Evolutionary conservation across 2,888 invertebrate genomes (phyloP).

Genomic region (Drosophila helvetica): DNA sequence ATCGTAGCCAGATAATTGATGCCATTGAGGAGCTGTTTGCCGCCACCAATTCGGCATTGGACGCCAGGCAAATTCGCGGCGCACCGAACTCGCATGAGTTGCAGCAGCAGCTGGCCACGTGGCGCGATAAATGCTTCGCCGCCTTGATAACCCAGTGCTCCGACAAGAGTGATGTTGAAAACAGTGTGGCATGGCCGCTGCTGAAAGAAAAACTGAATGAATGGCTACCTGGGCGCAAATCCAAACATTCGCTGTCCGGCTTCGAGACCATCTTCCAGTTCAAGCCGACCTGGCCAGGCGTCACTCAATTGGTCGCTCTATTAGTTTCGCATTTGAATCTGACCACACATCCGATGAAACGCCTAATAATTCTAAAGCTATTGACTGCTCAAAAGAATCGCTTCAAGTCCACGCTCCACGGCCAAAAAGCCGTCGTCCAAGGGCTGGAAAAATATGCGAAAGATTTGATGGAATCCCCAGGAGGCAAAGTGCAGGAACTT

Average conservation of each 20-base stretch:
- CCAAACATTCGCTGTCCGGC: constrained; percentile 22
- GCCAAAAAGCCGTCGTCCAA: background rate
- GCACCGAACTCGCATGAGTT: background rate
- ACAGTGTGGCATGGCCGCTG: constrained; percentile 29
- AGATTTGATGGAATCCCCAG: background rate
- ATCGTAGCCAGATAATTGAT: constrained; percentile 32
- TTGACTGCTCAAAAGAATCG: background rate
- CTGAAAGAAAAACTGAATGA: constrained; percentile 28
- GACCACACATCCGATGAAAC: background rate
- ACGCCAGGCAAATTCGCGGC: background rate
- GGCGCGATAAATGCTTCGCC: constrained; percentile 51
- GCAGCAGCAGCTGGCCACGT: constrained; percentile 6
- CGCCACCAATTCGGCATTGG: constrained; percentile 6
- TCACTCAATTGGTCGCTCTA: background rate
- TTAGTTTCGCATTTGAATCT: background rate
- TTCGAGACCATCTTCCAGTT: constrained; percentile 48
- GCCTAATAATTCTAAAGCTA: background rate
- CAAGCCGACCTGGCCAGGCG: background rate
- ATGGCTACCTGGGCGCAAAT: constrained; percentile 44
- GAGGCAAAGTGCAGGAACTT: background rate
- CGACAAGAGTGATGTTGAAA: constrained; percentile 1
- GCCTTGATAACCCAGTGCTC: constrained; percentile 48
- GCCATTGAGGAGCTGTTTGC: constrained; percentile 42
- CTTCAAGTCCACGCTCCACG: background rate
- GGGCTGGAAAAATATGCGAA: background rate